Evolutionary conservation across 1,140 invertebrate genomes (phyloP).

Genomic region (Dinoponera quadriceps): DNA sequence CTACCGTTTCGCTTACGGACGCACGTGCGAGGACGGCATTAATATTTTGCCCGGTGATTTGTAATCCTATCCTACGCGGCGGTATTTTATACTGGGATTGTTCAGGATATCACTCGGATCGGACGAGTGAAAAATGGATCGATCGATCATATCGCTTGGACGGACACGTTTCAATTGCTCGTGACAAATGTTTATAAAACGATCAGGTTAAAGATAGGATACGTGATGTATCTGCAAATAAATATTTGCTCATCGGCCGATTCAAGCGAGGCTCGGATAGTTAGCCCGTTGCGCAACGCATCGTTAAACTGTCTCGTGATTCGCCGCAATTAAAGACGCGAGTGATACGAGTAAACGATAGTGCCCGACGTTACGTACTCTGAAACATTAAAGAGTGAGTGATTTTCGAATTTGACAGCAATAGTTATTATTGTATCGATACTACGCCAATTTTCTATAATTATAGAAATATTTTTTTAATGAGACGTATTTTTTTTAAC

Average conservation of each 20-base stretch:
- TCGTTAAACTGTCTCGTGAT: background rate
- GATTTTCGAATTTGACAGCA: background rate
- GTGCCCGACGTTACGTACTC: background rate
- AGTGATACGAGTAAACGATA: slow-evolving; percentile 23
- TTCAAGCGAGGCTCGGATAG: background rate
- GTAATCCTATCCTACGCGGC: slow-evolving; percentile 24
- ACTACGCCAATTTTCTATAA: too few relatives aligned
- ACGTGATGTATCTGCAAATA: slow-evolving; percentile 66
- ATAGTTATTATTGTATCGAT: too few relatives aligned
- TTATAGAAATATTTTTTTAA: too few relatives aligned
- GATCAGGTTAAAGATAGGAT: slow-evolving; percentile 48
- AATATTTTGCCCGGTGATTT: slow-evolving; percentile 35
- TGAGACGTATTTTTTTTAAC: too few relatives aligned
- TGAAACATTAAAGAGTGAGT: background rate
- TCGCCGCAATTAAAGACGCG: slow-evolving; percentile 4
- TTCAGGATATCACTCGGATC: slow-evolving; percentile 29
- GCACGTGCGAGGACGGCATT: slow-evolving; percentile 10
- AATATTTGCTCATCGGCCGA: slow-evolving; percentile 41
- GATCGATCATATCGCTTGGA: slow-evolving; percentile 63
- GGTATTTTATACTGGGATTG: slow-evolving; percentile 29
- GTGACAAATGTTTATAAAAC: slow-evolving; percentile 73
- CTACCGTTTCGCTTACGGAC: background rate
- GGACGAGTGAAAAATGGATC: slow-evolving; percentile 56
- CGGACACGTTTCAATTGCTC: slow-evolving; percentile 58
- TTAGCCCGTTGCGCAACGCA: slow-evolving; percentile 1